Percentiles rank a stretch among this genome's conserved stretches.
Conservation (phyloP, 2,113 vertebrate species). For the Pelecanoides urinatrix region DNA sequence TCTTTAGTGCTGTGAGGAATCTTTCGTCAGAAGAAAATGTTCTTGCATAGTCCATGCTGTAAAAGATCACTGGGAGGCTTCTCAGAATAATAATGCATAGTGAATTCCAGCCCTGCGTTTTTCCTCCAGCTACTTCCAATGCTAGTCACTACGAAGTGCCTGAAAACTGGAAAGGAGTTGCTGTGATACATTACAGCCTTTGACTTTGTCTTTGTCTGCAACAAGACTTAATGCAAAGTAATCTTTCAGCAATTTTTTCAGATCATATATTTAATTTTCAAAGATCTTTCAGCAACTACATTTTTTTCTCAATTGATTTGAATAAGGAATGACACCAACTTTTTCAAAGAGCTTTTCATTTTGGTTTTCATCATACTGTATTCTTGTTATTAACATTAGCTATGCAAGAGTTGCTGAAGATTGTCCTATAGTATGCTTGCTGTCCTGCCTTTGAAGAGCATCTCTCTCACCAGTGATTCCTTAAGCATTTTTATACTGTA, state of each 20-base stretch:
- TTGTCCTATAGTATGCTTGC: neutral
- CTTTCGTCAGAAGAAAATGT: neutral
- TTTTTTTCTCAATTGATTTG: neutral
- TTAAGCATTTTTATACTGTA: neutral
- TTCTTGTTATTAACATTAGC: neutral
- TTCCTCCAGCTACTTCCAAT: neutral
- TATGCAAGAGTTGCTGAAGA: neutral
- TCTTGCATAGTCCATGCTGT: neutral
- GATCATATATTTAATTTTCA: neutral
- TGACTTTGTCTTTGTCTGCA: neutral
- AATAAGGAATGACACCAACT: neutral
- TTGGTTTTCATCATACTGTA: neutral
- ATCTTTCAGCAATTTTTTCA: neutral
- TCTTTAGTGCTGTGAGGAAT: neutral
- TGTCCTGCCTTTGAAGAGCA: neutral
- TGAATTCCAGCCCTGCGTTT: neutral
- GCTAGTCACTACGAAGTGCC: neutral
- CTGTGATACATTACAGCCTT: neutral
- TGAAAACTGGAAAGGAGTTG: neutral
- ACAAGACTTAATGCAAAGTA: neutral
- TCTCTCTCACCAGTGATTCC: neutral
- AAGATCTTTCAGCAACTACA: neutral
- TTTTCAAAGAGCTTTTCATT: neutral
- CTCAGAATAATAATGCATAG: neutral
- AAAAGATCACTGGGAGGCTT: neutral